Conservation (phyloP, 2,113 vertebrate species). For the Salvator merianae region DNA sequence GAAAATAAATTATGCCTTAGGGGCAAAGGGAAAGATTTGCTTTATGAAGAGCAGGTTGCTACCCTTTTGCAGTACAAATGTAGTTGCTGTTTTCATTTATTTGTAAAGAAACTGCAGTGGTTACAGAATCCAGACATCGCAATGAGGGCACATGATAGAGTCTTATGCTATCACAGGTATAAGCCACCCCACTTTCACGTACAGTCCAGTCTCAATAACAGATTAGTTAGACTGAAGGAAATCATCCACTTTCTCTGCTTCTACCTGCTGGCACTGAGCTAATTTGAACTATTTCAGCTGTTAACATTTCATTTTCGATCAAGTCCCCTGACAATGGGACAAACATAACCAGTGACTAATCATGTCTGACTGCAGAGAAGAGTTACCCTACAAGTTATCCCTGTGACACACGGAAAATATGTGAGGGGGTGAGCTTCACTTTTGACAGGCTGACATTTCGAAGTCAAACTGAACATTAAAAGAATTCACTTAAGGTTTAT, state of each 20-base stretch:
- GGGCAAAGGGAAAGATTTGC: background rate
- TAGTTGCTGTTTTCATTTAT: background rate
- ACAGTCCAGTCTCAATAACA: background rate
- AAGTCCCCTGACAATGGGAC: slow-evolving; percentile 16
- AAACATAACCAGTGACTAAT: slow-evolving; percentile 33
- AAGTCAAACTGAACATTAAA: slow-evolving; percentile 15
- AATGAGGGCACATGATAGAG: background rate
- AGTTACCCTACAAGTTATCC: slow-evolving; percentile 51
- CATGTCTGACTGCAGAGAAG: slow-evolving; percentile 31
- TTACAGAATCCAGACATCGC: background rate
- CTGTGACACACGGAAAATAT: slow-evolving; percentile 33
- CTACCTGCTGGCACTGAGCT: slow-evolving; percentile 8
- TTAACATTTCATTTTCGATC: slow-evolving; percentile 37
- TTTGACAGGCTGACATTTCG: slow-evolving; percentile 34
- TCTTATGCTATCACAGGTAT: background rate
- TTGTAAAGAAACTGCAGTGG: background rate
- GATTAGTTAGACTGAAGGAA: background rate
- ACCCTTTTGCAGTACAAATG: background rate
- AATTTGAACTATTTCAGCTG: slow-evolving; percentile 18
- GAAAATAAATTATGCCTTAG: too few relatives aligned
- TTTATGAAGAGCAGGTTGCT: background rate
- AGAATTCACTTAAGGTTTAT: slow-evolving; percentile 53
- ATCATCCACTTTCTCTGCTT: background rate
- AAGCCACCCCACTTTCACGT: background rate
- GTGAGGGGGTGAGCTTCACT: slow-evolving; percentile 28